These are phyloP conservation scores for Pomatostomus ruficeps DNA, from an alignment of 2,113 vertebrate species.

Conservation along the genomic window DNA sequence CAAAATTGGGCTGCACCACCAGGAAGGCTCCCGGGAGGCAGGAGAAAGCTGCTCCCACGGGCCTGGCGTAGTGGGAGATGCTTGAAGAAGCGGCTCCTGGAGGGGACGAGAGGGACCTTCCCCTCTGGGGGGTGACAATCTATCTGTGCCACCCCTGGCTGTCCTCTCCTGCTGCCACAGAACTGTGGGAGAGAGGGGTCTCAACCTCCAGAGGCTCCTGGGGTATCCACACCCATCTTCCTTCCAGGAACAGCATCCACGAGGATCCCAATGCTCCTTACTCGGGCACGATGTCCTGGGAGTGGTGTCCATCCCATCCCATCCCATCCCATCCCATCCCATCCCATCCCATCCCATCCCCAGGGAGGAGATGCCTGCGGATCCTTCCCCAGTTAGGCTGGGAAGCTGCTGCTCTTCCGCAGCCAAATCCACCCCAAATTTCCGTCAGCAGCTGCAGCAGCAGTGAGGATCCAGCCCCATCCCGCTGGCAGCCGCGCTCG, in stretches of 20 bases:
- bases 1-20: not conserved
- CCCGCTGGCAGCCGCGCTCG: slow-evolving; percentile 54
- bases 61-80: not conserved
- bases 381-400: not conserved
- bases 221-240: not conserved
- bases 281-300: fast-evolving
- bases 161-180: not conserved
- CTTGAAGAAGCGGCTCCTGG: not conserved
- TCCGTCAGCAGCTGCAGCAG: slow-evolving; percentile 29
- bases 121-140: not conserved
- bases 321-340: not conserved
- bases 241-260: fast-evolving
- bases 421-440: slow-evolving; percentile 55
- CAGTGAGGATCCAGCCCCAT: slow-evolving; percentile 19
- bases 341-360: not conserved
- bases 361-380: not conserved
- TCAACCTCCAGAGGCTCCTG: not conserved
- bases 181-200: no score
- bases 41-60: not conserved
- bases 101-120: not conserved
- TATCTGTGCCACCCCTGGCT: not conserved
- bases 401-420: not conserved
- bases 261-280: not conserved
- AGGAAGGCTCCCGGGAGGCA: not conserved
- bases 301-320: not conserved